phyloP scores from a whole-genome alignment of 1,140 invertebrate genomes.

The Achatina immaculata region DNA sequence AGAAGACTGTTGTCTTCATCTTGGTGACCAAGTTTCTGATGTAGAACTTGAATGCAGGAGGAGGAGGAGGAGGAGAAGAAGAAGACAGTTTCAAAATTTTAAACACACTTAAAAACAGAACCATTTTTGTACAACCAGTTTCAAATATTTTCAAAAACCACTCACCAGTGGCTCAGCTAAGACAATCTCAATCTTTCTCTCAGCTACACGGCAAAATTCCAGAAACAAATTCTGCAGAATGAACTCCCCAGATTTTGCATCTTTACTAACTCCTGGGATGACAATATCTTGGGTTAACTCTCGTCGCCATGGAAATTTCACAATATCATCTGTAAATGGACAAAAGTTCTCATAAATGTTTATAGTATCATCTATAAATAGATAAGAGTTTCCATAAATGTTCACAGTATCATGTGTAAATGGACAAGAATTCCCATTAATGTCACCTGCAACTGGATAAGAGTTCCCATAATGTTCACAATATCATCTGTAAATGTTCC shows the following conservation, averaged over 20 bases:
- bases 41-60: no score
- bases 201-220: constrained; percentile 92
- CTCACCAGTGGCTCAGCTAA: constrained; percentile 88
- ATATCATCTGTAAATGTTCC: no score
- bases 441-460: neutral
- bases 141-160: no score
- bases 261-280: constrained; percentile 42
- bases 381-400: neutral
- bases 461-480: neutral
- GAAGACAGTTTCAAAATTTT: no score
- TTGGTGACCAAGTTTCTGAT: no score
- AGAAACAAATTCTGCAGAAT: constrained; percentile 94
- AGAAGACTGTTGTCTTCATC: no score
- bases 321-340: constrained; percentile 34
- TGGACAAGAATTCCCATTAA: neutral
- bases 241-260: constrained; percentile 82
- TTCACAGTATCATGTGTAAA: neutral
- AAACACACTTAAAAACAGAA: no score
- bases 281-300: constrained; percentile 41
- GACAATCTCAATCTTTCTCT: constrained; percentile 94
- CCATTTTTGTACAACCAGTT: no score
- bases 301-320: constrained; percentile 58
- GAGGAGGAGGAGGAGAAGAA: no score
- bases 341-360: neutral
- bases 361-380: neutral